phyloP scores from a whole-genome alignment of 1,140 invertebrate genomes.

The Eurosta solidaginis region DNA sequence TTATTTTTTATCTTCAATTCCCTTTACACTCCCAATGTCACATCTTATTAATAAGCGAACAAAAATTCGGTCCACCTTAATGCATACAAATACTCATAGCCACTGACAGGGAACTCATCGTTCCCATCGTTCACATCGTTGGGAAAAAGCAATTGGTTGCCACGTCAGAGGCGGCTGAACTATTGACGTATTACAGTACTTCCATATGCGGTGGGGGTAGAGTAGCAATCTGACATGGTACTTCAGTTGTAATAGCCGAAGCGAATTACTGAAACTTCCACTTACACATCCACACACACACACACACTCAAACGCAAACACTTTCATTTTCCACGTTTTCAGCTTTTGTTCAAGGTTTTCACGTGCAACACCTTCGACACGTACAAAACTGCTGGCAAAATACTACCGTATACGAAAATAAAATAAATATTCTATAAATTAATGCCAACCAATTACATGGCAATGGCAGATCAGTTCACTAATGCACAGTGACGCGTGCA shows the following conservation, averaged over 20 bases:
- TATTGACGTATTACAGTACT: not conserved
- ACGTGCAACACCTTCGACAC: not conserved
- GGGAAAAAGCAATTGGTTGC: constrained; percentile 1
- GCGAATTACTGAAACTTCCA: too few relatives aligned
- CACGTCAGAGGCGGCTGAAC: not conserved
- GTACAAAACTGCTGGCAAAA: not conserved
- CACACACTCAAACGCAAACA: not conserved
- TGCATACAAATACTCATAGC: too few relatives aligned
- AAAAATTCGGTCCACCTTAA: too few relatives aligned
- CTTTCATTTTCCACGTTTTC: not conserved
- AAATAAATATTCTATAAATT: not conserved
- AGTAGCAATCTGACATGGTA: not conserved
- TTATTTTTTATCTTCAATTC: too few relatives aligned
- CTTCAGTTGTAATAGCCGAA: not conserved
- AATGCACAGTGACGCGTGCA: too few relatives aligned
- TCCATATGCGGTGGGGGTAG: not conserved
- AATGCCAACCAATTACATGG: not conserved
- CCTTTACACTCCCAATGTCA: too few relatives aligned
- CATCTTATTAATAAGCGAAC: too few relatives aligned
- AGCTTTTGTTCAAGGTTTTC: too few relatives aligned
- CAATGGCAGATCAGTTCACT: not conserved
- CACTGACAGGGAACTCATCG: too few relatives aligned
- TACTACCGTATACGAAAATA: not conserved
- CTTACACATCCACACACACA: not conserved
- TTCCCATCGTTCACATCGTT: too few relatives aligned